Evolutionary conservation across 2,888 invertebrate species (phyloP).

Genomic region (Zaprionus bogoriensis): DNA sequence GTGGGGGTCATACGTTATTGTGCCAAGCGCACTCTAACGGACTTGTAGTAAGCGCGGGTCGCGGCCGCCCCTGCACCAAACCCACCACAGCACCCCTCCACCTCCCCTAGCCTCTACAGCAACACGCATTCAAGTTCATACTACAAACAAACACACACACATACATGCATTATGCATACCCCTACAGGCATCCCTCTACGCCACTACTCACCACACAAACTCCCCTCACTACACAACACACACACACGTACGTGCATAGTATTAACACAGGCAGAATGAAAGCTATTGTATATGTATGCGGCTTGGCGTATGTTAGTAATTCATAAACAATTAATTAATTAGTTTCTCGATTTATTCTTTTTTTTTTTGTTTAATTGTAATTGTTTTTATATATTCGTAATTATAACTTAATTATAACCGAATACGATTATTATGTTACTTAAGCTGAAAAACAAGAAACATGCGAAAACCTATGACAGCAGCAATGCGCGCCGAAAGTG

Average conservation of each 20-base stretch:
- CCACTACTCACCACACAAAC: background rate
- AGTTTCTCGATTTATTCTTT: constrained; percentile 1
- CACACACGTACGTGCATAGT: constrained; percentile 44
- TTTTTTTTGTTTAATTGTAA: constrained; percentile 34
- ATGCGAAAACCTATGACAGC: constrained; percentile 23
- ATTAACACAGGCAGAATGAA: constrained; percentile 35
- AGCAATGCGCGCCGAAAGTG: constrained; percentile 20
- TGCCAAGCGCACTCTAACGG: constrained; percentile 78
- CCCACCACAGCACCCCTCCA: background rate
- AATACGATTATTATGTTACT: constrained; percentile 39
- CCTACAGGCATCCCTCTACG: background rate
- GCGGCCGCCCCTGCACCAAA: constrained; percentile 23
- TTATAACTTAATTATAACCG: constrained; percentile 26
- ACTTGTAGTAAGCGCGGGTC: constrained; percentile 73
- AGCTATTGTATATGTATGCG: constrained; percentile 43
- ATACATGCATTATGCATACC: background rate
- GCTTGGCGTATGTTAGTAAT: constrained; percentile 41
- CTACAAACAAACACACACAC: no score
- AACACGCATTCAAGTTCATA: constrained; percentile 5
- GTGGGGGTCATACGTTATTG: constrained; percentile 81
- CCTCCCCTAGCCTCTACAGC: background rate
- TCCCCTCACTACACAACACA: constrained; percentile 16
- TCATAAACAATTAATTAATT: constrained; percentile 4
- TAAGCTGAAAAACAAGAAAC: constrained; percentile 21
- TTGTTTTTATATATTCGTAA: constrained; percentile 31